Evolutionary conservation across 2,888 invertebrate genomes (phyloP), one percentile per base, ranked within the genome.

Genomic region (Druceiella hillmani): DNA sequence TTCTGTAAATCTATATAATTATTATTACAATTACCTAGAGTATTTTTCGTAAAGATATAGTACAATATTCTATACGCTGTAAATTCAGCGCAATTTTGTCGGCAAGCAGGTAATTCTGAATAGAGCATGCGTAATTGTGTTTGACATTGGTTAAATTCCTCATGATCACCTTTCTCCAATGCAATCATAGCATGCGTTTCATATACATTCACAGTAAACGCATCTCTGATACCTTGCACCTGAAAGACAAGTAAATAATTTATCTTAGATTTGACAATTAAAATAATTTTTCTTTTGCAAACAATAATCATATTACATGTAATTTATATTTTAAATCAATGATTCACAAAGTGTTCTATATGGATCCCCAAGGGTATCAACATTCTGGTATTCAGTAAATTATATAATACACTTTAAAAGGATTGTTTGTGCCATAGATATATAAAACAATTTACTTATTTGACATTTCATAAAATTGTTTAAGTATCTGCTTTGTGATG

Each of bases 101-200:
- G 76, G 40, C 62, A 53, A 14, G 80, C 75, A 17, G 82, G 83
- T 43, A 87, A 66, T 62, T 91, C 90, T 46, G 79, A 67, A 62
- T 99, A 99, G 17, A 99, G 76, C 78, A 91, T 87, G 73, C 91
- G 91, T 36, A 99, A 74, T 68, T 99, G 99, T 9, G 95, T 94
- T 69, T 99, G 99, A 61, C 99, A 99, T 64, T 99, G 98, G 74
- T 99, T 99, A 61, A 98, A 99, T 62, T 99, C 99, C 59, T 95
- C 97, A 61, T 95, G 94, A 60, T 99, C 99, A 35, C 93, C 92
- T 68, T 90, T 95, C 64, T 99, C 98, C 61, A 99, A 75, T 33
- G 98, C 97, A 55, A 99, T 92, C 37, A 97, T 78, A 3, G 97
- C 98, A 72, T 99, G 98, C 3, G 94, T 95, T 74, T 99, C 99